A percentile compares a stretch with the other conserved stretches of the same genome.
These are phyloP conservation scores for Cerceris rybyensis DNA, from an alignment of 2,888 invertebrate genomes.

Conservation along the genomic window DNA sequence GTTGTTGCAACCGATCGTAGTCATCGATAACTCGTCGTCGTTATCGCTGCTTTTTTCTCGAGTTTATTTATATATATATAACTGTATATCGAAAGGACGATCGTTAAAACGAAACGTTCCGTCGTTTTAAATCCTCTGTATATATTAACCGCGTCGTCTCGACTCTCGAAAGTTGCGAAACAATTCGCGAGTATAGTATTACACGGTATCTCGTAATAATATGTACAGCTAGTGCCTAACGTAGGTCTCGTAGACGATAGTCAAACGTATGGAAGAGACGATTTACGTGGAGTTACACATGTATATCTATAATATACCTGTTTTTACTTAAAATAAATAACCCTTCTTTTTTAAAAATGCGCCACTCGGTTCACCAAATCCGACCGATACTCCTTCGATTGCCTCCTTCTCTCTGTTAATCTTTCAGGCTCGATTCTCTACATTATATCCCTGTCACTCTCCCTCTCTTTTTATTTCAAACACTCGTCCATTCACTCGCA, in stretches of 20 bases:
- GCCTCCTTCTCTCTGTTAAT: slow-evolving; percentile 14
- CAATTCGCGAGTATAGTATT: slow-evolving; percentile 43
- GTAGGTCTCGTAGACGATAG: slow-evolving; percentile 56
- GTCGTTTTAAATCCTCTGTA: slow-evolving; percentile 52
- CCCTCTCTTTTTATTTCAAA: slow-evolving; percentile 3
- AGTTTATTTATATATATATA: slow-evolving; percentile 31
- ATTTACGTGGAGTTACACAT: slow-evolving; percentile 66
- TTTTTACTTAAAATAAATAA: slow-evolving; percentile 77
- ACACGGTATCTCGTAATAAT: slow-evolving; percentile 50
- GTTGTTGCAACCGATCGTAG: slow-evolving; percentile 67
- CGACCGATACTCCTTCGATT: slow-evolving; percentile 19
- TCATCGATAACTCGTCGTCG: slow-evolving; percentile 41
- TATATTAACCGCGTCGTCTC: slow-evolving; percentile 41
- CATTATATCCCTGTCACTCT: background rate
- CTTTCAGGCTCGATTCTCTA: slow-evolving; percentile 16
- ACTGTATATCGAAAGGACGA: slow-evolving; percentile 60
- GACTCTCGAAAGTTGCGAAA: slow-evolving; percentile 35
- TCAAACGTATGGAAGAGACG: slow-evolving; percentile 75
- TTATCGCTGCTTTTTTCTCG: slow-evolving; percentile 22
- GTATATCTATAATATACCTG: slow-evolving; percentile 64
- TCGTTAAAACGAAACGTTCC: slow-evolving; percentile 44
- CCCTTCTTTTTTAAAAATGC: slow-evolving; percentile 66
- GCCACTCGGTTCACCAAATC: slow-evolving; percentile 53
- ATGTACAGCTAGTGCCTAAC: slow-evolving; percentile 65
- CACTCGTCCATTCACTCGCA: slow-evolving; percentile 15